Percentiles rank a stretch among this genome's conserved stretches.
Evolutionary conservation across 2,797 vertebrate genomes (phyloP).

Genomic region (Sylvilagus floridanus): DNA sequence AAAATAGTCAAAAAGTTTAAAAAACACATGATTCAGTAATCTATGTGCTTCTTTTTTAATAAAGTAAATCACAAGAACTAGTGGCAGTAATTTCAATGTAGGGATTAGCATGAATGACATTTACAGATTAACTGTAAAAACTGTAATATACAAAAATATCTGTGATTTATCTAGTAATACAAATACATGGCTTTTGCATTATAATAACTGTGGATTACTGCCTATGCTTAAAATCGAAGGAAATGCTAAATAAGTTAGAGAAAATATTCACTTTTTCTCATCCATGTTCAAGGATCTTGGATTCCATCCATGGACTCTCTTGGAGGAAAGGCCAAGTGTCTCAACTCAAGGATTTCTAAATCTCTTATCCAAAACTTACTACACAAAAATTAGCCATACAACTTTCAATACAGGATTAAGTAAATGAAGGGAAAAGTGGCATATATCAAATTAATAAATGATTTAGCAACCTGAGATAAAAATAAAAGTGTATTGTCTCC

Average conservation of each 20-base stretch:
- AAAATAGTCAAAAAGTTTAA: slow-evolving; percentile 33
- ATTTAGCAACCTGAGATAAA: slow-evolving; percentile 31
- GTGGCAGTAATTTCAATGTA: slow-evolving; percentile 3
- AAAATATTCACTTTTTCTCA: slow-evolving; percentile 43
- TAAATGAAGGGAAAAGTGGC: slow-evolving; percentile 8
- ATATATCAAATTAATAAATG: slow-evolving; percentile 29
- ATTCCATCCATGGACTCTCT: background rate
- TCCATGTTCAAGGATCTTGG: slow-evolving; percentile 36
- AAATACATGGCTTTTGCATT: slow-evolving; percentile 1
- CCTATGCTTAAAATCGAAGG: background rate
- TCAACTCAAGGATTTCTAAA: slow-evolving; percentile 21
- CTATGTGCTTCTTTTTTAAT: slow-evolving; percentile 46
- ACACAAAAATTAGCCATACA: slow-evolving; percentile 36
- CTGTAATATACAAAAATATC: slow-evolving; percentile 16
- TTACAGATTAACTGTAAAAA: slow-evolving; percentile 14
- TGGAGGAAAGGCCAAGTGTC: background rate
- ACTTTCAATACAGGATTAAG: slow-evolving; percentile 10
- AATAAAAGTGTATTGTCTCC: slow-evolving; percentile 9
- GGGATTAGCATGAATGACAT: slow-evolving; percentile 41
- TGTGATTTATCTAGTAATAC: slow-evolving; percentile 47
- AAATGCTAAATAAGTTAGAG: slow-evolving; percentile 43
- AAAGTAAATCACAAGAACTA: slow-evolving; percentile 42
- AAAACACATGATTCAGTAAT: slow-evolving; percentile 42
- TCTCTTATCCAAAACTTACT: background rate
- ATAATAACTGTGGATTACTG: background rate